Base-by-base conservation (phyloP, 1,140 invertebrate genomes). In the Copidosoma floridanum region DNA sequence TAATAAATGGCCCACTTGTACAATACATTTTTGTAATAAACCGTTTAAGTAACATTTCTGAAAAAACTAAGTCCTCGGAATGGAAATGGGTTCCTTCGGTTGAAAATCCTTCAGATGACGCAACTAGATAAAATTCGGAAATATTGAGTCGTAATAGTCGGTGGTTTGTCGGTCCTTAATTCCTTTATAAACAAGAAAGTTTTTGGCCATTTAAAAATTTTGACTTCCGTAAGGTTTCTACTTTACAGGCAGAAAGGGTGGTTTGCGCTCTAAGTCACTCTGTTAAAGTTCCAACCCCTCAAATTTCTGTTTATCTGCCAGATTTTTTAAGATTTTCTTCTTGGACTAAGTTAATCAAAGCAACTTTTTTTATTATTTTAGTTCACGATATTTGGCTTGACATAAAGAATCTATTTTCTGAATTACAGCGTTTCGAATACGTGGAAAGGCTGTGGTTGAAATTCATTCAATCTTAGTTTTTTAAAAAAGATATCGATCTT, bases 31-130 rank as follows among this genome's bases (percentile, higher is more conserved):
- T 37, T 5, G 54, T 57, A 1, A 14, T 23, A 8, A 47, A 57
- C 24, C 27, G n/a, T n/a, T 35, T 57, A 47, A 32, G 29, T 2
- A 44, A 57, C 21, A 57, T 47, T 32, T 18, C 6, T 18, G 41
- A 55, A 27, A 12, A 21, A 18, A 24, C 40, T 11, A 41, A 46
- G 4, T n/a, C 2, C 2, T n/a, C 6, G 6, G 54, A 47, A 14
- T 57, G 54, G 54, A 2, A 14, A 14, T 57, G 54, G 54, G 20
- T 57, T 7, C 44, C 55, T 12, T 24, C 55, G n/a, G 7, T 14
- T 5, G 21, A 38, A 8, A 56, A 56, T 12, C 54, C 41, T 11
- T 41, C 54, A 1, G 43, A 56, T 12, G 20, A 44, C 26, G 27
- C 40, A 1, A 56, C 41, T 14, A 20, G 10, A 16, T 18, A 8